phyloP scores from a whole-genome alignment of 2,888 invertebrate genomes.

The Caprella mutica region DNA sequence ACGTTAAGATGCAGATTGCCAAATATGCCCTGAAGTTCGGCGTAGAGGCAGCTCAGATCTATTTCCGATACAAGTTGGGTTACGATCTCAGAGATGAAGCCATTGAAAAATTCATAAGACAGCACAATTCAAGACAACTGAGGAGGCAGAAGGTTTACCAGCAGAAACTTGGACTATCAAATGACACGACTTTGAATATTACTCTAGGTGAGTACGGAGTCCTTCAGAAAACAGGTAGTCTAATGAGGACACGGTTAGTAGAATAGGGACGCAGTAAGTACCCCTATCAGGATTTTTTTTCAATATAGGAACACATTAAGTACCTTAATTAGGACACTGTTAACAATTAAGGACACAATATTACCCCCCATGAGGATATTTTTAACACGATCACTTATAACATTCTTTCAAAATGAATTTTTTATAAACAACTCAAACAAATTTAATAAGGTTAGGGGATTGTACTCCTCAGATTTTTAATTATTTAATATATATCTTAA shows the following conservation, averaged over 20 bases:
- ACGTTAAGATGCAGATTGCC: constrained; percentile 26
- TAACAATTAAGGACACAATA: neutral
- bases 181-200: constrained; percentile 14
- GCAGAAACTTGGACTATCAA: neutral
- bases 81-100: constrained; percentile 18
- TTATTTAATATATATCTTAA: too few relatives aligned
- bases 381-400: too few relatives aligned
- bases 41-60: constrained; percentile 23
- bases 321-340: neutral
- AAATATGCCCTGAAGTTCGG: constrained; percentile 32
- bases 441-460: too few relatives aligned
- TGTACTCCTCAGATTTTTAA: too few relatives aligned
- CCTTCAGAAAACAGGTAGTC: neutral
- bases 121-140: constrained; percentile 13
- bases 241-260: too few relatives aligned
- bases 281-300: too few relatives aligned
- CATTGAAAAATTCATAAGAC: constrained; percentile 26
- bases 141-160: neutral
- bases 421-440: too few relatives aligned
- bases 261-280: too few relatives aligned
- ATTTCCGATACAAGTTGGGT: constrained; percentile 25
- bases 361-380: neutral
- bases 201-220: constrained; percentile 26
- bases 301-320: too few relatives aligned
- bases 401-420: too few relatives aligned